Base-by-base conservation (phyloP, 2,888 invertebrate genomes). In the Drosophila tripunctata region DNA sequence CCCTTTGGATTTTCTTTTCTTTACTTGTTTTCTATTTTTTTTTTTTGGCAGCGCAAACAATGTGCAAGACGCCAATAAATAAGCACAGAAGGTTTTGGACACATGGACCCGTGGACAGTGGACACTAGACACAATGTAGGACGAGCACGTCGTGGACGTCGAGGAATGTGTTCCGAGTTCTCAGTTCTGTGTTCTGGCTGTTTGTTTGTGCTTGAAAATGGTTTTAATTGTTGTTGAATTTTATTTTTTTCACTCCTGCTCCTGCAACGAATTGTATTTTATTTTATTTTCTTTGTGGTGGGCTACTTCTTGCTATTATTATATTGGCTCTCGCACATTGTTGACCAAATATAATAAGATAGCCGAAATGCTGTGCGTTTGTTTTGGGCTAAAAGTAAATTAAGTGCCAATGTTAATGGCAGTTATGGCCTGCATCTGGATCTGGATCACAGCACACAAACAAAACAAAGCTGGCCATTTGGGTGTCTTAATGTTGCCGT, bases 331-430 rank as follows among this genome's bases (percentile, higher is more conserved):
- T 74, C 57, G 58, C 68, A 65, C 75, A 75, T 82, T 86, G 81
- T 80, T 82, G 81, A 80, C 81, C 81, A 82, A 81, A 81, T 66
- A 82, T 86, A 81, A 83, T 83, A 87, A 80, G 76, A 82, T 79
- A 83, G 69, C 43, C 36, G 38, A n/a, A 41, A 66, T 21, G 51
- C 33, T 55, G 52, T 21, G 31, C 35, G 3, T 22, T 35, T 60
- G 57, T 78, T 78, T 75, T 82, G 61, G 86, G 76, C 85, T 73
- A 63, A 81, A 74, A 87, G 81, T 84, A 81, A 84, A 81, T 81
- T 87, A 87, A 81, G 87, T 81, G 81, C 75, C 81, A 81, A 81
- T 87, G 81, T 84, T 81, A 87, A 87, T 87, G 81, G 81, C 87
- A 86, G 80, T 80, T 80, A 80, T 86, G 84, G 83, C 77, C 67